Evolutionary conservation across 1,140 invertebrate species (phyloP).

Genomic region (Aplysia californica): DNA sequence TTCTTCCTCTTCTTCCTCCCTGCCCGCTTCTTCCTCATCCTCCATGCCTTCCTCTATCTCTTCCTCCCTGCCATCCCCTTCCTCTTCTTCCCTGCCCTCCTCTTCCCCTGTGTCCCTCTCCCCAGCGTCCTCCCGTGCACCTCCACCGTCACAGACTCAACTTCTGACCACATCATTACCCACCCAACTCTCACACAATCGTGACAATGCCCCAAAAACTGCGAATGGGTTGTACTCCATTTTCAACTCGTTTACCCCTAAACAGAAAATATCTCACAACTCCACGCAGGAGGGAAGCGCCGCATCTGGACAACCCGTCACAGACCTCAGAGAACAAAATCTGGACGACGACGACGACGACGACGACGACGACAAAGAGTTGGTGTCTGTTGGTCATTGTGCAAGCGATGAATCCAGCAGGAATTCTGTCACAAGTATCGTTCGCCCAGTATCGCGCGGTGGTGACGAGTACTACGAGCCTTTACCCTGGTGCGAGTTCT

Average conservation of each 20-base stretch:
- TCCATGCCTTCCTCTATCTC: background rate
- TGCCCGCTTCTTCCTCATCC: background rate
- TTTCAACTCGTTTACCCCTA: background rate
- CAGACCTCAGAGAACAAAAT: too few relatives aligned
- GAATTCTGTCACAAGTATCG: too few relatives aligned
- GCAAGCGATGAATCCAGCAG: too few relatives aligned
- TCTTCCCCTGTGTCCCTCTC: background rate
- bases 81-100: background rate
- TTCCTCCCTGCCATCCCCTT: background rate
- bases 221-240: background rate
- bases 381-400: too few relatives aligned
- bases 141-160: background rate
- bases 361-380: too few relatives aligned
- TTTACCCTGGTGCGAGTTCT: slow-evolving; percentile 20
- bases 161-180: background rate
- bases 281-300: background rate
- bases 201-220: background rate
- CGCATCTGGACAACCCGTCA: background rate
- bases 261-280: background rate
- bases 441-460: too few relatives aligned
- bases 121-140: background rate
- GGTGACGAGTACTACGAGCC: background rate
- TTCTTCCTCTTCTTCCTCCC: background rate
- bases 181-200: background rate
- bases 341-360: too few relatives aligned